Conservation (phyloP, 2,113 vertebrate species). For the Platanista minor region DNA sequence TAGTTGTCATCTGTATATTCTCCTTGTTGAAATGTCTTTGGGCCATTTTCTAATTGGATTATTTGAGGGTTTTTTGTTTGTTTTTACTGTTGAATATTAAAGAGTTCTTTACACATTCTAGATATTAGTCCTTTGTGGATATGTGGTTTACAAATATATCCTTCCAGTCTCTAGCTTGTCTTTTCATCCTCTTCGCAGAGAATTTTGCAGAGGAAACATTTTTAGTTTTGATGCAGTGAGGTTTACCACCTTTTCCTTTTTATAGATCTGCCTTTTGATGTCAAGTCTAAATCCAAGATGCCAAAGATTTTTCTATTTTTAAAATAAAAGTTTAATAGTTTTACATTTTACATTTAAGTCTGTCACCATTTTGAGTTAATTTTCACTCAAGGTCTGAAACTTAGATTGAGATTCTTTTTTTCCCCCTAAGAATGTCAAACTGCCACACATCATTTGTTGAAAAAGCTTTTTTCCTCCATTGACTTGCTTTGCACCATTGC, state of each 20-base stretch:
- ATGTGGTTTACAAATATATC: neutral
- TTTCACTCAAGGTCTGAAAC: neutral
- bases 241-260: neutral
- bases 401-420: neutral
- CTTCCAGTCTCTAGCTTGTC: neutral
- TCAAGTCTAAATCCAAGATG: neutral
- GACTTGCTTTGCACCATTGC: neutral
- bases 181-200: neutral
- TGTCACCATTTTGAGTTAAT: neutral
- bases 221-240: neutral
- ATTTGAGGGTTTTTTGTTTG: neutral
- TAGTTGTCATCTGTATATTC: neutral
- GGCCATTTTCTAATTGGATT: neutral
- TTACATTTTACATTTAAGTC: neutral
- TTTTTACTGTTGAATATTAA: neutral
- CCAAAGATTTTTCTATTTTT: constrained; percentile 3
- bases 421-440: neutral
- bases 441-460: neutral
- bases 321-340: neutral
- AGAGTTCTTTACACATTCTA: neutral
- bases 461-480: neutral
- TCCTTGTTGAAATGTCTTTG: neutral
- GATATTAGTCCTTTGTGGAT: neutral
- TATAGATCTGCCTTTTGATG: neutral
- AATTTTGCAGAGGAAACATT: neutral